A percentile compares a stretch with the other conserved stretches of the same genome.
Evolutionary conservation across 2,888 invertebrate genomes (phyloP).

Genomic region (Euplagia quadripunctaria): DNA sequence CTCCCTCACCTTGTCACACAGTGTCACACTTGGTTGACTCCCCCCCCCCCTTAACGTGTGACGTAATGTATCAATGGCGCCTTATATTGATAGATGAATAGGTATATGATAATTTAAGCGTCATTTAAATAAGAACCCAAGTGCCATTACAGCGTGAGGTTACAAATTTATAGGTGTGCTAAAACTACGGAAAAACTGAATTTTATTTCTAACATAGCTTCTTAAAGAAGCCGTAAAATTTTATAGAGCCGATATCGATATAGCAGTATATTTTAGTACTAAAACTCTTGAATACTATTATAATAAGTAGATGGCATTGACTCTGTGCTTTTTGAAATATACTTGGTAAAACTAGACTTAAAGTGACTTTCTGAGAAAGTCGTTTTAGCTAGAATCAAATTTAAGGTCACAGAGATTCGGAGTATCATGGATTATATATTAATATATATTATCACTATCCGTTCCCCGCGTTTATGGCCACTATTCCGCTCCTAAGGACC

Average conservation of each 20-base stretch:
- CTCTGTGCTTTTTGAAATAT: background rate
- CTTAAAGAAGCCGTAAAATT: conserved; percentile 3
- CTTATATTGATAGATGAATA: no score
- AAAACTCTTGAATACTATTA: conserved; percentile 2
- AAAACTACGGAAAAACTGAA: background rate
- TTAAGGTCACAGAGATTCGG: background rate
- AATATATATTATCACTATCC: no score
- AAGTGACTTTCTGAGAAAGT: background rate
- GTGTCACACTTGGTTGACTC: no score
- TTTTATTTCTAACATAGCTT: background rate
- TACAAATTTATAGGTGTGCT: no score
- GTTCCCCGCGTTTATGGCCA: background rate
- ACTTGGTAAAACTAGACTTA: background rate
- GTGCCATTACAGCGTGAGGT: no score
- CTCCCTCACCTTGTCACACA: no score
- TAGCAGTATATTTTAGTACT: conserved; percentile 3
- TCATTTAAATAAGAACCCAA: no score
- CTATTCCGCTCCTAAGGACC: no score
- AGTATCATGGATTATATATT: background rate
- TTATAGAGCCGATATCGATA: conserved; percentile 1
- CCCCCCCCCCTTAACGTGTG: no score
- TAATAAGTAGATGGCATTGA: background rate
- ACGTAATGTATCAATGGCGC: no score
- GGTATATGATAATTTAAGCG: no score
- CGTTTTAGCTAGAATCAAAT: background rate